Evolutionary conservation across 23 tunicate genomes (phyloP), one percentile per base, ranked within the genome.

Genomic region (Styela clava): DNA sequence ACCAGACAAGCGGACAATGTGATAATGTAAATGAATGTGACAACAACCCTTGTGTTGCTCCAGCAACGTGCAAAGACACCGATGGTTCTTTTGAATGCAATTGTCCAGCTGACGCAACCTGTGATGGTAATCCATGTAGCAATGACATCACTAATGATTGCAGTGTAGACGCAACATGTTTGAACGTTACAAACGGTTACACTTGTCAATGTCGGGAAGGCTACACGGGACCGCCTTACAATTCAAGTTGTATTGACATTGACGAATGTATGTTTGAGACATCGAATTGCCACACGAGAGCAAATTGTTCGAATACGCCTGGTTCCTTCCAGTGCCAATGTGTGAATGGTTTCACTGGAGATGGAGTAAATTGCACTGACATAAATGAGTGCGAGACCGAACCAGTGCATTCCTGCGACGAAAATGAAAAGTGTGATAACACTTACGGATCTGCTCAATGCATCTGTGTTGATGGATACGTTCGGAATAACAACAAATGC

Each of bases 1-100:
- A 83, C 31, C 79, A 44, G 12, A 7, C 7, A 44, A 44, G 35
- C 23, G 35, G 29, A 34, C 34, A 33, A 28, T 71, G 77, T 30
- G 34, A 71, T 16, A 34, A 71, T 32, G 77, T 71, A 16, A 16
- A 71, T 32, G 77, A 71, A 71, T 71, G 77, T 32, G 77, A 26
- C 34, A 30, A 30, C 5, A 71, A 71, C 16, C 35, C 83, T 16
- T 89, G 95, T 69, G 83, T 34, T 34, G 20, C 32, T 2, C 44
- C 78, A 7, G 81, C 95, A 2, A 69, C 74, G 16, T 89, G 95
- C 51, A 67, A 18, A 0, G 84, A 89, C 79, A 25, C 30, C 30
- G 20, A 20, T 9, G 85, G 85, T 16, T 24, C 81, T 3, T 72
- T 68, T 34, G 62, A 34, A 31, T 82, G 85, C 85, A n/a, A 3